Percentiles rank a stretch among this genome's conserved stretches.
phyloP scores from a whole-genome alignment of 2,113 vertebrate species.

The Girardinichthys multiradiatus region DNA sequence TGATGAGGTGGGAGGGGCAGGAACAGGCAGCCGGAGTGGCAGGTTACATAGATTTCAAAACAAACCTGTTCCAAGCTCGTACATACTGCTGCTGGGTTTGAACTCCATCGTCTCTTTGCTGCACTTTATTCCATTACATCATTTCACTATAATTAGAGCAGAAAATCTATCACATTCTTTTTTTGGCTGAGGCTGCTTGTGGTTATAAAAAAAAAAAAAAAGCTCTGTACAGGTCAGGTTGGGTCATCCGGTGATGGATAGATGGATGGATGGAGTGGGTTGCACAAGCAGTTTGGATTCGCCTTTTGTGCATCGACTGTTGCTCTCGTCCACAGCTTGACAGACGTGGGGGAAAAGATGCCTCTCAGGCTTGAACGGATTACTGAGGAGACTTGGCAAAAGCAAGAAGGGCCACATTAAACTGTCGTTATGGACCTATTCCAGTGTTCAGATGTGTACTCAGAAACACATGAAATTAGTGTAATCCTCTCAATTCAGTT shows the following conservation, averaged over 20 bases:
- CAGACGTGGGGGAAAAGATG: conserved; percentile 1
- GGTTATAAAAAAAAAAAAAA: conserved; percentile 35
- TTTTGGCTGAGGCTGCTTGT: conserved; percentile 40
- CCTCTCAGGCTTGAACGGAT: conserved; percentile 9
- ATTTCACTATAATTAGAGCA: conserved; percentile 56
- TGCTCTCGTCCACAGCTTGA: conserved; percentile 8
- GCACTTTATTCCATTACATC: conserved; percentile 30
- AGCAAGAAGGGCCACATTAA: neutral
- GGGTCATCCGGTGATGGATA: conserved; percentile 15
- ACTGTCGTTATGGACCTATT: too few species aligned
- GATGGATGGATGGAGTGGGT: conserved; percentile 32
- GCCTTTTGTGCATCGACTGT: conserved; percentile 22
- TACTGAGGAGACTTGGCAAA: conserved; percentile 12
- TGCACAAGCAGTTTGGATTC: conserved; percentile 24
- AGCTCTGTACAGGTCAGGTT: conserved; percentile 40
- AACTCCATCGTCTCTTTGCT: neutral
- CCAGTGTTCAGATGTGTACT: too few species aligned
- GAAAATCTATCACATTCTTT: conserved; percentile 56
- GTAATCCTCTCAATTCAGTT: neutral
- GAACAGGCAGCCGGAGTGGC: conserved; percentile 57
- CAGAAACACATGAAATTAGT: neutral
- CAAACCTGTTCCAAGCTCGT: conserved; percentile 15
- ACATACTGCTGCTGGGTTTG: neutral
- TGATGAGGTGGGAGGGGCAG: conserved; percentile 59
- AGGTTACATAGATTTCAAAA: conserved; percentile 41